A percentile compares a stretch with the other conserved stretches of the same genome.
phyloP scores from a whole-genome alignment of 2,797 vertebrate genomes.

The Oreochromis grahami region DNA sequence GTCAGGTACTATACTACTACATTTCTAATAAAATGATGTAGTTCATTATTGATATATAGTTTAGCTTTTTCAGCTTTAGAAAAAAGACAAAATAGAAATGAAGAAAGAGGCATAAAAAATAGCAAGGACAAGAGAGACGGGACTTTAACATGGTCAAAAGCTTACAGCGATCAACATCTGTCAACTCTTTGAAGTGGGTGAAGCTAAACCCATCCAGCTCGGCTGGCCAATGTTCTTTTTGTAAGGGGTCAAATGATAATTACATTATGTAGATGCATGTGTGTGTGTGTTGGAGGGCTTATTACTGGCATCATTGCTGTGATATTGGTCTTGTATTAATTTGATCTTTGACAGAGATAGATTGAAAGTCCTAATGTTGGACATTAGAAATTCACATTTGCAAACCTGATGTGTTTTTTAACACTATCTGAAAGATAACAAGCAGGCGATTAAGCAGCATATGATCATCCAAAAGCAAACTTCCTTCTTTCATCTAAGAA shows the following conservation, averaged over 20 bases:
- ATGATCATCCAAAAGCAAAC: background rate
- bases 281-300: background rate
- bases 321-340: constrained; percentile 10
- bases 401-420: background rate
- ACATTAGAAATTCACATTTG: constrained; percentile 1
- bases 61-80: background rate
- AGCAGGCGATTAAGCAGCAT: background rate
- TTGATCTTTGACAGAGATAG: constrained; percentile 41
- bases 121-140: background rate
- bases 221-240: background rate
- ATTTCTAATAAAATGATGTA: background rate
- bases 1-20: background rate
- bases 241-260: constrained; percentile 24
- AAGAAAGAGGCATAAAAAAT: background rate
- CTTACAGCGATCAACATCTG: background rate
- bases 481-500: background rate
- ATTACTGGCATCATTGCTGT: background rate
- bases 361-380: constrained; percentile 7
- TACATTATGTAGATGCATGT: background rate
- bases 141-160: background rate
- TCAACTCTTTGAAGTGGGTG: background rate
- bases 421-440: background rate
- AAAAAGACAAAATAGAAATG: background rate
- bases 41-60: background rate
- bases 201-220: background rate